These are phyloP conservation scores for Neopelma chrysocephalum DNA, from an alignment of 2,797 vertebrate genomes.

Conservation along the genomic window DNA sequence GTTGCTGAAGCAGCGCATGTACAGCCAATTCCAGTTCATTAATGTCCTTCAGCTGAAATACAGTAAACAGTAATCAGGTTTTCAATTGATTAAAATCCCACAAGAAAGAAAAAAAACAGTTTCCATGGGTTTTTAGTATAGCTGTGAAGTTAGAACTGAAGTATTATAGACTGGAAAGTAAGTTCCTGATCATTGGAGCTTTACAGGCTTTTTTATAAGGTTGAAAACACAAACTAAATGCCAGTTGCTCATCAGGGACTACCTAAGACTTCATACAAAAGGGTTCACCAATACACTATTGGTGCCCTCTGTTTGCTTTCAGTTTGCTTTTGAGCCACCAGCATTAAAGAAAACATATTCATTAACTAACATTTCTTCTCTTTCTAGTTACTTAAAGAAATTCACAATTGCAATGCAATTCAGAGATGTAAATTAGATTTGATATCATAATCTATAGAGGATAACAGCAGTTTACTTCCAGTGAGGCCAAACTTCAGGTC, in stretches of 20 bases:
- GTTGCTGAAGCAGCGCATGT: constrained; percentile 81
- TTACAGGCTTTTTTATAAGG: not conserved
- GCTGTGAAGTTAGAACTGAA: not conserved
- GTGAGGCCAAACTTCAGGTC: not conserved
- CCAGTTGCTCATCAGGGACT: not conserved
- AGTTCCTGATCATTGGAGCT: not conserved
- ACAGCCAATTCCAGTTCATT: constrained; percentile 85
- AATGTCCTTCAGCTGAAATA: constrained; percentile 70
- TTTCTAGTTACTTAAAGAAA: not conserved
- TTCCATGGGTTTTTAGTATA: not conserved
- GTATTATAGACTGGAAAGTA: not conserved
- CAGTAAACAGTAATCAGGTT: not conserved
- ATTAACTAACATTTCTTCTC: not conserved
- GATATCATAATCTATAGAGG: not conserved
- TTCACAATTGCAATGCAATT: not conserved
- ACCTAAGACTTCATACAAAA: not conserved
- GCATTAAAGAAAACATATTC: not conserved
- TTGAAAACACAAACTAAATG: not conserved
- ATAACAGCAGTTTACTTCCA: not conserved
- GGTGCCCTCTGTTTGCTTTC: not conserved
- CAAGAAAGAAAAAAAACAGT: not conserved
- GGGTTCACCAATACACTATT: not conserved
- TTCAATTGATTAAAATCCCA: not conserved
- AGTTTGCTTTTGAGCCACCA: not conserved
- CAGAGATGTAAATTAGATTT: not conserved